Evolutionary conservation across 2,888 invertebrate genomes (phyloP).

Genomic region (Caenorhabditis uteleia): DNA sequence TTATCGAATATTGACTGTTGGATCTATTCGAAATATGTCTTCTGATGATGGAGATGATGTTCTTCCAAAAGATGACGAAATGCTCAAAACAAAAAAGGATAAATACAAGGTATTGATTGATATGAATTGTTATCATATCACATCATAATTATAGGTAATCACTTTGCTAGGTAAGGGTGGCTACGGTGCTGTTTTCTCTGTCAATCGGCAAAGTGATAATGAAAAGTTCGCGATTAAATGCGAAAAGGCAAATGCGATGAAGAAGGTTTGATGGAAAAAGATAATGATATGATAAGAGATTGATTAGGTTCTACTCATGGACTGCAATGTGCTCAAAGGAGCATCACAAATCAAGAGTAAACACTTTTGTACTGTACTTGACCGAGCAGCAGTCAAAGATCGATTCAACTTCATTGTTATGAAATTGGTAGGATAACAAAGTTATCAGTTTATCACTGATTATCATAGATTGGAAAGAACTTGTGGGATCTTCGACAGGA

Average conservation of each 20-base stretch:
- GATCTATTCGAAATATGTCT: constrained; percentile 24
- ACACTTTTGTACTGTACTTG: constrained; percentile 56
- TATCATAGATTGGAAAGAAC: constrained; percentile 55
- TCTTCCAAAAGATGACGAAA: constrained; percentile 44
- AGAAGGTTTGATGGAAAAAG: no score
- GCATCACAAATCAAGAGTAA: constrained; percentile 45
- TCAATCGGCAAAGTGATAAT: constrained; percentile 40
- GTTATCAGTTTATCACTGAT: background rate
- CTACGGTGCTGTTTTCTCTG: constrained; percentile 59
- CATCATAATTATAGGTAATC: constrained; percentile 15
- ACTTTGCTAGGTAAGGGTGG: constrained; percentile 58
- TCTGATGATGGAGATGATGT: constrained; percentile 40
- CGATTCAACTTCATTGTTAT: constrained; percentile 59
- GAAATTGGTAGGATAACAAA: constrained; percentile 42
- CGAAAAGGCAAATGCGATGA: constrained; percentile 43
- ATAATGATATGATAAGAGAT: background rate
- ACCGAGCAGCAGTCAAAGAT: constrained; percentile 51
- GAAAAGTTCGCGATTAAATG: constrained; percentile 57
- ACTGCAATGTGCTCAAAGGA: constrained; percentile 56
- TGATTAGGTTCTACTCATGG: constrained; percentile 59
- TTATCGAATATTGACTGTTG: no score
- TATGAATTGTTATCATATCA: no score
- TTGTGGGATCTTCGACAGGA: constrained; percentile 59
- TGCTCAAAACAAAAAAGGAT: constrained; percentile 37
- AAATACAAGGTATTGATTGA: constrained; percentile 39